phyloP scores from a whole-genome alignment of 2,797 vertebrate species.

The Anisognathus igniventris region DNA sequence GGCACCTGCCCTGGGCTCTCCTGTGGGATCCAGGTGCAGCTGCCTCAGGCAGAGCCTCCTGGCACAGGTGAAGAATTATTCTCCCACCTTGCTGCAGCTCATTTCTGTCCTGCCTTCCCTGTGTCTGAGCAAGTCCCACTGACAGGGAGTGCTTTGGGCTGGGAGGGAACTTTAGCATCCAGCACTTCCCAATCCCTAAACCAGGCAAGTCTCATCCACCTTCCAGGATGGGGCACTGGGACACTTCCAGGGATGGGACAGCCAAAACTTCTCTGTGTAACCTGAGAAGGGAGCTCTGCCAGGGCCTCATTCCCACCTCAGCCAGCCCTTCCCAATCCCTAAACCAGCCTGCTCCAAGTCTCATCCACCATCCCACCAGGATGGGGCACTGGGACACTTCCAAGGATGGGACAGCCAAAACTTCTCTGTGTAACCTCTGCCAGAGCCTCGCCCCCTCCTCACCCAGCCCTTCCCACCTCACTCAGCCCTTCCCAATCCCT shows the following conservation, averaged over 20 bases:
- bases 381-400: no score
- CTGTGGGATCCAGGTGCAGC: background rate
- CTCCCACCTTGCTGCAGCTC: fast-evolving
- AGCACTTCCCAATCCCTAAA: background rate
- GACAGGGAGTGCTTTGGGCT: fast-evolving
- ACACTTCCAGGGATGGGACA: background rate
- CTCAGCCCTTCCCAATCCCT: background rate
- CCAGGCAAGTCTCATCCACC: fast-evolving
- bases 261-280: background rate
- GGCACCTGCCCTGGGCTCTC: background rate
- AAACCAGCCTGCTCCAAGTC: no score
- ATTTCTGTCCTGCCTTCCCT: background rate
- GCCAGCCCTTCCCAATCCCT: background rate
- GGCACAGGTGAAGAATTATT: background rate
- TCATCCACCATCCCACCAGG: no score
- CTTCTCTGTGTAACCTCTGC: no score
- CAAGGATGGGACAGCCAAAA: no score
- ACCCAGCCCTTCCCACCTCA: no score
- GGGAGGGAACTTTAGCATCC: fast-evolving
- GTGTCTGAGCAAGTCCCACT: background rate
- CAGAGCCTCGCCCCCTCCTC: no score
- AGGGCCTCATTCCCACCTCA: no score
- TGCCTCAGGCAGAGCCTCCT: background rate
- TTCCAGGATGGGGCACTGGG: background rate
- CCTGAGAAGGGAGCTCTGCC: no score